A percentile compares a stretch with the other conserved stretches of the same genome.
Evolutionary conservation across 2,113 vertebrate genomes (phyloP).

Genomic region (Smithornis capensis): DNA sequence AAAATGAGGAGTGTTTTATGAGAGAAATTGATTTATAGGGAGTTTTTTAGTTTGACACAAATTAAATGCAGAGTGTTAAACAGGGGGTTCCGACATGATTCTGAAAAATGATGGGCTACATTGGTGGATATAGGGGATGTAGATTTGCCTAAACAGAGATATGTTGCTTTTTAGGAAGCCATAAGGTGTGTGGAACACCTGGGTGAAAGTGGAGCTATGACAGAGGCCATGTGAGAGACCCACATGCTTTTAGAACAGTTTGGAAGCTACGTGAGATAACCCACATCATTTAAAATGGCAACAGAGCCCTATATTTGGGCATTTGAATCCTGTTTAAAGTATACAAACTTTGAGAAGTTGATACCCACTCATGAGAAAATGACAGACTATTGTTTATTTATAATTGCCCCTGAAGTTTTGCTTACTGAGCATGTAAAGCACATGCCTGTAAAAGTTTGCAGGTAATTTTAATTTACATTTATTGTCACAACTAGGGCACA

Average conservation of each 20-base stretch:
- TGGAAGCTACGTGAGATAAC: neutral
- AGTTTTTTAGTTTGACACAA: neutral
- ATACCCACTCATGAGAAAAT: neutral
- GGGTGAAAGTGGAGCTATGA: neutral
- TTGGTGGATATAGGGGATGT: neutral
- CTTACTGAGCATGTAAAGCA: neutral
- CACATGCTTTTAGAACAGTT: neutral
- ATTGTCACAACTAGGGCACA: neutral
- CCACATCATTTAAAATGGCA: neutral
- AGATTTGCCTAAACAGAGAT: neutral
- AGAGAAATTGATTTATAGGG: neutral
- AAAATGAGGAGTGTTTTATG: neutral
- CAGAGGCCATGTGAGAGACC: neutral
- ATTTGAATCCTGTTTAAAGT: neutral
- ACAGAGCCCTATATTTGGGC: neutral
- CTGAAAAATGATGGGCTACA: neutral
- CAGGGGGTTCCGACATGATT: neutral
- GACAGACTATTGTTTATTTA: neutral
- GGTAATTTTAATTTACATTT: neutral
- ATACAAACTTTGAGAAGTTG: neutral
- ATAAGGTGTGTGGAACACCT: neutral
- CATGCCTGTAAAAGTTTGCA: neutral
- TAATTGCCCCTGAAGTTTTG: neutral
- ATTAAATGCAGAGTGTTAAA: neutral
- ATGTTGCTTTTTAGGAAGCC: neutral